phyloP scores from a whole-genome alignment of 1,140 invertebrate species.

The Leptoteleia sp. region DNA sequence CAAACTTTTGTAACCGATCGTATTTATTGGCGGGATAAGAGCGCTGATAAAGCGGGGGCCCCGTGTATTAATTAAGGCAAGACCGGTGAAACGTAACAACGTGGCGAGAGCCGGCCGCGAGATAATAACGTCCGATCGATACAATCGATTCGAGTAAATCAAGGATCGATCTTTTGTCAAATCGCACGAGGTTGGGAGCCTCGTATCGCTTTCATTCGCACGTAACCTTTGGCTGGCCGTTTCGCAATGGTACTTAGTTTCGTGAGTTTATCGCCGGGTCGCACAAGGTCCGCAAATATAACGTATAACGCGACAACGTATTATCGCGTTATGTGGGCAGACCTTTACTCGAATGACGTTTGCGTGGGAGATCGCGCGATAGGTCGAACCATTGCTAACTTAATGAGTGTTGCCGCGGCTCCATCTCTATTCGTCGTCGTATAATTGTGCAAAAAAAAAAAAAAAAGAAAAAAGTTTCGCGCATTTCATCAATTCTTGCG shows the following conservation, averaged over 20 bases:
- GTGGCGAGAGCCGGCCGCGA: neutral
- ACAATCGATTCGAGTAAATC: conserved; percentile 22
- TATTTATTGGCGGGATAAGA: conserved; percentile 3
- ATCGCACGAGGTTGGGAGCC: conserved; percentile 13
- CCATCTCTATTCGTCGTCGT: conserved; percentile 61
- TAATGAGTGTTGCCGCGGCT: conserved; percentile 69
- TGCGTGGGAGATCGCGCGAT: conserved; percentile 71
- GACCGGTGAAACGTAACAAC: conserved; percentile 36
- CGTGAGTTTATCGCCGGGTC: conserved; percentile 69
- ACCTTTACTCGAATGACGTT: conserved; percentile 67
- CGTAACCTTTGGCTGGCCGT: conserved; percentile 65
- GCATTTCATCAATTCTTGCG: conserved; percentile 48
- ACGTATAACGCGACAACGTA: conserved; percentile 68
- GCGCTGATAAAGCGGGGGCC: conserved; percentile 7
- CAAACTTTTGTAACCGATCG: conserved; percentile 40
- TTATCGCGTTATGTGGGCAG: conserved; percentile 66
- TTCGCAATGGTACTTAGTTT: conserved; percentile 72
- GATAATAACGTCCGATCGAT: conserved; percentile 24
- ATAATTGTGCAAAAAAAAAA: conserved; percentile 60
- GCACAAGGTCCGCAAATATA: conserved; percentile 66
- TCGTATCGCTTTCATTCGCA: conserved; percentile 57
- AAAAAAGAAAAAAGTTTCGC: conserved; percentile 54
- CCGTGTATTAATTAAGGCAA: conserved; percentile 32
- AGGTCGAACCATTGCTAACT: conserved; percentile 68
- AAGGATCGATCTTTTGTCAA: conserved; percentile 52